These are phyloP conservation scores for Aricia artaxerxes DNA, from an alignment of 2,888 invertebrate species.

Conservation along the genomic window DNA sequence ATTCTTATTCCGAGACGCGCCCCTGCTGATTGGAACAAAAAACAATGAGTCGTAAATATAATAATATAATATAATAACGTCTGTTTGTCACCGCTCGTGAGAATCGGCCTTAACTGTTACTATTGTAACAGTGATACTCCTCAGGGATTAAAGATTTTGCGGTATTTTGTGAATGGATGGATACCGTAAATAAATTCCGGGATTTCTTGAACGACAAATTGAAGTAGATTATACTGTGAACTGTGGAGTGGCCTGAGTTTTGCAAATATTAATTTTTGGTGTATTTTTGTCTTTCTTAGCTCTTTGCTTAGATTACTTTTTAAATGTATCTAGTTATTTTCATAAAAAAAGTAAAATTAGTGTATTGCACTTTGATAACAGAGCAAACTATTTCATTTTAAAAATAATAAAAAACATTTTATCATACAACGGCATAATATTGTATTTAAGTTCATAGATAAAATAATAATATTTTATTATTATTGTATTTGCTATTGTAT, in stretches of 20 bases:
- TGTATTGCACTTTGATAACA: too few species aligned
- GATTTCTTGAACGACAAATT: neutral
- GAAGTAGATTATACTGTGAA: neutral
- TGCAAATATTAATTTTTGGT: neutral
- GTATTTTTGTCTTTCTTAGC: neutral
- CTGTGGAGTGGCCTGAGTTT: neutral
- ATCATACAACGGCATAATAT: too few species aligned
- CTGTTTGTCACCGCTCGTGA: conserved; percentile 12
- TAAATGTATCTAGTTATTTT: too few species aligned
- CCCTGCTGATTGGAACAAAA: conserved; percentile 22
- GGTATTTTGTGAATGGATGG: neutral
- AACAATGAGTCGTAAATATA: conserved; percentile 12
- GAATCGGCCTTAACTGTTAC: neutral
- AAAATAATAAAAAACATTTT: too few species aligned
- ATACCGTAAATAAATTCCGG: neutral
- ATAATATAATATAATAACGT: neutral
- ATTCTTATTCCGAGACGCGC: neutral
- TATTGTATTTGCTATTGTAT: too few species aligned
- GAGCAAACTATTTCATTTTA: too few species aligned
- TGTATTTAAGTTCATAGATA: too few species aligned
- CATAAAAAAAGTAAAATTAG: too few species aligned
- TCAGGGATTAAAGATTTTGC: neutral
- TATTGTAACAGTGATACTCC: neutral
- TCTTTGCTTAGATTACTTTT: neutral
- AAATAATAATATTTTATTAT: too few species aligned